These are phyloP conservation scores for Poeciliopsis turneri DNA, from an alignment of 2,797 vertebrate genomes.

Conservation along the genomic window DNA sequence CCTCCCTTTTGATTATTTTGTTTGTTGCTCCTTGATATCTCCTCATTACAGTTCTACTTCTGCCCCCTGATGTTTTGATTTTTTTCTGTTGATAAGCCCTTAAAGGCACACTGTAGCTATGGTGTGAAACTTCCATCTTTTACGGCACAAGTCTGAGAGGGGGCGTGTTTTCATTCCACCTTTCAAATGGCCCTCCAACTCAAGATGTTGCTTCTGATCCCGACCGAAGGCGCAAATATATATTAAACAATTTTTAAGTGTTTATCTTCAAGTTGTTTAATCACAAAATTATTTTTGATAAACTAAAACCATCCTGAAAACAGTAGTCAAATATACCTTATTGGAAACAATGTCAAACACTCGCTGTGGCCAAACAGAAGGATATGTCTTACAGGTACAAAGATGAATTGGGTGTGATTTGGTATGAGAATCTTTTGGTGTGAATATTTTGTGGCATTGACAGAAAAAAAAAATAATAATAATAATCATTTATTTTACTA, in stretches of 20 bases:
- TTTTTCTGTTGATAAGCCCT: constrained; percentile 12
- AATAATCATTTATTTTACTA: neutral
- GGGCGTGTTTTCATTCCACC: constrained; percentile 20
- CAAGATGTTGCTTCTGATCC: constrained; percentile 10
- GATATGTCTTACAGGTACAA: too few relatives aligned
- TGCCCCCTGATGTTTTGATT: constrained; percentile 35
- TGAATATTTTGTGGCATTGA: neutral
- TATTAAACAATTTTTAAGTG: constrained; percentile 14
- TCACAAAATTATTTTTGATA: constrained; percentile 20
- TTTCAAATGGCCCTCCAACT: neutral
- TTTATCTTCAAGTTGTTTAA: constrained; percentile 12
- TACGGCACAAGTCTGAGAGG: constrained; percentile 5
- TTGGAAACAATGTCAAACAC: constrained; percentile 3
- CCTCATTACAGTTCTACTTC: constrained; percentile 19
- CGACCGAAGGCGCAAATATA: neutral
- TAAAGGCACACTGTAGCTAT: constrained; percentile 10
- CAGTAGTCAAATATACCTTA: neutral
- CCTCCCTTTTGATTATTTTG: constrained; percentile 30
- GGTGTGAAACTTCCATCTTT: constrained; percentile 15
- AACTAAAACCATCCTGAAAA: neutral
- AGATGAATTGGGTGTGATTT: neutral
- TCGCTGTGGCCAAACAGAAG: neutral
- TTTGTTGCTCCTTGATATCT: constrained; percentile 25
- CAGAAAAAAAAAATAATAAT: neutral
- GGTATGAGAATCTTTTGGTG: neutral